phyloP scores from a whole-genome alignment of 2,113 vertebrate species.

The Varanus salvator region DNA sequence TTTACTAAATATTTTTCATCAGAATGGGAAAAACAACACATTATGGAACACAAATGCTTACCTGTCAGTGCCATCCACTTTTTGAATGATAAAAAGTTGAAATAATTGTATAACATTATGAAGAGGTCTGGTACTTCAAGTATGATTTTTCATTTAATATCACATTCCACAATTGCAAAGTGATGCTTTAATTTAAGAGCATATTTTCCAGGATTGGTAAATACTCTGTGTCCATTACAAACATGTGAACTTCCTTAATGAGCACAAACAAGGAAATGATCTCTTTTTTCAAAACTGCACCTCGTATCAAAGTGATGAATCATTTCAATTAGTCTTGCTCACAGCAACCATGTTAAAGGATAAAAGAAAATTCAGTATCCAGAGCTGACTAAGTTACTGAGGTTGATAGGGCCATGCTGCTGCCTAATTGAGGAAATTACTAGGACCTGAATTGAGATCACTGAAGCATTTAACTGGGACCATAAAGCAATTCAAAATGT shows the following conservation, averaged over 20 bases:
- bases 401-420: not conserved
- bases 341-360: not conserved
- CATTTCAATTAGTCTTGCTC: not conserved
- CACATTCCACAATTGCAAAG: not conserved
- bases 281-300: not conserved
- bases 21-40: not conserved
- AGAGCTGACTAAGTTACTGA: not conserved
- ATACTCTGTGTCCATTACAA: not conserved
- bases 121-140: not conserved
- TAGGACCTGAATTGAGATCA: not conserved
- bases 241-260: not conserved
- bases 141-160: not conserved
- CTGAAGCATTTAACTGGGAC: not conserved
- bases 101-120: not conserved
- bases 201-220: not conserved
- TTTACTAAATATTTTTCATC: not conserved
- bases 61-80: not conserved
- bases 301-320: not conserved
- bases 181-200: not conserved
- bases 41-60: conserved; percentile 10
- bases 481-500: not conserved
- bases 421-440: not conserved
- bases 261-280: not conserved
- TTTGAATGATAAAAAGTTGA: conserved; percentile 12
- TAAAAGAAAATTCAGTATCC: not conserved